Base-by-base conservation (phyloP, 2,113 vertebrate species). In the Climacteris rufus region DNA sequence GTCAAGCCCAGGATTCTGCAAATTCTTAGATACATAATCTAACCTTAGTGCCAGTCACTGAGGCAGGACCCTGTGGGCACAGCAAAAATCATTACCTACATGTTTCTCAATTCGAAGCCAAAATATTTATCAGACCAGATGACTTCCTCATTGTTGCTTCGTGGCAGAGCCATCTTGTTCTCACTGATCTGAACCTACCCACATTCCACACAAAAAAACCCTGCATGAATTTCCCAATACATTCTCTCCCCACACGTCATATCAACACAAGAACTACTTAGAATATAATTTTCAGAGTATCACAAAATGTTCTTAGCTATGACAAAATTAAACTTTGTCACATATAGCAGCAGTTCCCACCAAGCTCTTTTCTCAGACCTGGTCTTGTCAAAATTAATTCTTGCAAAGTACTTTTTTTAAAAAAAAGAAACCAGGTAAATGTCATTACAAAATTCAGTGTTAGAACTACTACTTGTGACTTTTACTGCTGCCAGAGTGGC, bases 231-330 rank as follows among this genome's bases (percentile, higher is more conserved):
- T 86, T 66, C 68, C 31, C 47, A 24, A 60, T 22, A 49, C 33
- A 10, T 44, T 31, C 65, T 52, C 40, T 44, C 11, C 11, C 9
- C 20, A 0, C 0, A 10, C 0, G 0, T 64, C 65, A 49, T 15
- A 72, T 44, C 28, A 83, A 78, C 66, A 39, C 28, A 74, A 71
- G 23, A 93, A 56, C 6, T 88, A 45, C 11, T 47, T 50, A 15
- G 6, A 92, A 9, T 23, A 81, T 21, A 0, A 17, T 71, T 78
- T 83, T 75, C 68, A 78, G 30, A 63, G 35, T 22, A 89, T 15
- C 5, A 66, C 45, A 88, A 78, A 28, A 5, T 8, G 0, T 16
- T 89, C 56, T 61, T 42, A 69, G 37, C 40, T 50, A 60, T 2
- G 1, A 59, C 14, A 13, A 70, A 40, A 50, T 47, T 66, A 35